Conservation (phyloP, 2,888 invertebrate species). For the Abscondita cerata region DNA sequence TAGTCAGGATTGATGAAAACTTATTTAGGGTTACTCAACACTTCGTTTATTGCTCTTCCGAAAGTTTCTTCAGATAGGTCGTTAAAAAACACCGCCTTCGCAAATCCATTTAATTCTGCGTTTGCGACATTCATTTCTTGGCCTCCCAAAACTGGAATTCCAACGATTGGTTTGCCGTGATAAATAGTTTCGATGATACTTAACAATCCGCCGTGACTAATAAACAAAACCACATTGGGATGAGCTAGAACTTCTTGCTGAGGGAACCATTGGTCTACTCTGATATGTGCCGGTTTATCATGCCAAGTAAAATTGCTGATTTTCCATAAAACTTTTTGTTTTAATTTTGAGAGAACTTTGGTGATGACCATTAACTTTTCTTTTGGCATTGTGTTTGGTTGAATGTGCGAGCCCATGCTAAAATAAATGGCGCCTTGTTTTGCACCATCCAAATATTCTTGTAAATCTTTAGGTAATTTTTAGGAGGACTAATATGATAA, state of each 20-base stretch:
- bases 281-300: constrained; percentile 15
- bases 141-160: constrained; percentile 62
- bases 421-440: constrained; percentile 64
- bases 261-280: constrained; percentile 22
- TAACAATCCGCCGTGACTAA: constrained; percentile 61
- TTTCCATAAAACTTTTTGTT: constrained; percentile 54
- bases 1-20: constrained; percentile 11
- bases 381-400: constrained; percentile 52
- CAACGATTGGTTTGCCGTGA: constrained; percentile 61
- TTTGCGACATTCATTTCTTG: constrained; percentile 61
- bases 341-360: constrained; percentile 46
- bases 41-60: constrained; percentile 41
- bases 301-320: constrained; percentile 42
- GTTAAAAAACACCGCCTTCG: constrained; percentile 51
- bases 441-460: constrained; percentile 60
- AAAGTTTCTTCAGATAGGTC: constrained; percentile 52
- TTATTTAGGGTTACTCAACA: constrained; percentile 49
- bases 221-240: constrained; percentile 59
- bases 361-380: constrained; percentile 26
- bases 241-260: constrained; percentile 48
- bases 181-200: constrained; percentile 60
- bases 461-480: constrained; percentile 57
- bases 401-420: constrained; percentile 66
- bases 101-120: constrained; percentile 57
- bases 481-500: constrained; percentile 55